Evolutionary conservation across 2,888 invertebrate species (phyloP).

Genomic region (Cecidostiba fungosa): DNA sequence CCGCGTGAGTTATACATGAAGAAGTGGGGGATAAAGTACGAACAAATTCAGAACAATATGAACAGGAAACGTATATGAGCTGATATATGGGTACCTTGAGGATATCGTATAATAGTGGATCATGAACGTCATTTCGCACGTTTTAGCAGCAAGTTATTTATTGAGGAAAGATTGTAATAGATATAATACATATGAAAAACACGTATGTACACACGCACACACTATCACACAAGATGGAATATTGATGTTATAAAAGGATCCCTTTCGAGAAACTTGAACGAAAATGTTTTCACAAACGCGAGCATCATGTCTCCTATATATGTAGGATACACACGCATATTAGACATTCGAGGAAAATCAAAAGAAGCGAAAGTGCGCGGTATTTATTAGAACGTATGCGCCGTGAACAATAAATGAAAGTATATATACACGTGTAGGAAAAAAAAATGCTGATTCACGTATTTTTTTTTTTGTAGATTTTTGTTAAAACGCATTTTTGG

Average conservation of each 20-base stretch:
- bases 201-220: conserved; percentile 36
- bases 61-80: background rate
- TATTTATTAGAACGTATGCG: background rate
- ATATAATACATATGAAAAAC: conserved; percentile 27
- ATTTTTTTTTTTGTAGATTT: conserved; percentile 49
- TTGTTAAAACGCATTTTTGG: conserved; percentile 47
- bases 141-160: conserved; percentile 4
- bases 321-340: background rate
- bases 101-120: conserved; percentile 14
- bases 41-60: background rate
- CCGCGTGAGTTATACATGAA: background rate
- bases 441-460: conserved; percentile 37
- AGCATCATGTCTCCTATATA: background rate
- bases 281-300: conserved; percentile 29
- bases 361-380: background rate
- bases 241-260: conserved; percentile 41
- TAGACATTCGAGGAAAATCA: background rate
- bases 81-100: conserved; percentile 16
- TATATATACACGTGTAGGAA: background rate
- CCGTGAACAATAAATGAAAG: conserved; percentile 12
- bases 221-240: conserved; percentile 22
- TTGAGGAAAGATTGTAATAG: background rate
- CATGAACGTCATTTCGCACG: conserved; percentile 18
- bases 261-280: conserved; percentile 50
- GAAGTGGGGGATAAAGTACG: background rate